A percentile compares a stretch with the other conserved stretches of the same genome.
Conservation (phyloP, 1,140 invertebrate genomes). For the Whitmania pigra region DNA sequence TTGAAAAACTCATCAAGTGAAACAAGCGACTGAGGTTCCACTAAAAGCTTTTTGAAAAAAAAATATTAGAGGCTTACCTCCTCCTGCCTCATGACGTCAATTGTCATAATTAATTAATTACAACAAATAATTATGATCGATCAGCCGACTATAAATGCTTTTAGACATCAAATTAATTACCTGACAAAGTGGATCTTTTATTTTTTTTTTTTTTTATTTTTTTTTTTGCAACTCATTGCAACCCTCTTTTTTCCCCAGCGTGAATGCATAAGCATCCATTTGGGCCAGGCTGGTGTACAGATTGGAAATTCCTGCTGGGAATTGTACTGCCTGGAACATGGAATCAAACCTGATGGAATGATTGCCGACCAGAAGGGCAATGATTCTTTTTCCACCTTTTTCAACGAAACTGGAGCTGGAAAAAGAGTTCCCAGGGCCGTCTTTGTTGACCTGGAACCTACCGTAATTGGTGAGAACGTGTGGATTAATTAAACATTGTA, state of each 20-base stretch:
- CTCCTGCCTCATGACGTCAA: no score
- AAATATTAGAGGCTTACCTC: no score
- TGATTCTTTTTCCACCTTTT: constrained; percentile 77
- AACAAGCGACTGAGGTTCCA: not conserved
- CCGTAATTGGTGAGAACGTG: constrained; percentile 28
- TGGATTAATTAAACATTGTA: no score
- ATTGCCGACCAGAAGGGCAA: constrained; percentile 71
- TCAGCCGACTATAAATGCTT: no score
- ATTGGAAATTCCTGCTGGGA: constrained; percentile 68
- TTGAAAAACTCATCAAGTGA: not conserved
- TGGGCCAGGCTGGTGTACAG: constrained; percentile 73
- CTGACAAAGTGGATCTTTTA: not conserved
- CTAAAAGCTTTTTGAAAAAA: not conserved
- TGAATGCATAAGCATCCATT: constrained; percentile 70
- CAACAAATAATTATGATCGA: no score
- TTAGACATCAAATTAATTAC: no score
- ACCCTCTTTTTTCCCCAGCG: constrained; percentile 28
- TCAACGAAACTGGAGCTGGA: constrained; percentile 66
- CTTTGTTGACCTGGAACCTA: constrained; percentile 28
- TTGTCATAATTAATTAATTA: no score
- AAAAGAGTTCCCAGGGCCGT: constrained; percentile 48
- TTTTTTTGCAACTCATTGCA: not conserved
- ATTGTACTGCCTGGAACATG: constrained; percentile 72
- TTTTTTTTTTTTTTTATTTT: not conserved
- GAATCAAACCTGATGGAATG: constrained; percentile 70